phyloP scores from a whole-genome alignment of 2,113 vertebrate genomes.

The Tetrax tetrax region DNA sequence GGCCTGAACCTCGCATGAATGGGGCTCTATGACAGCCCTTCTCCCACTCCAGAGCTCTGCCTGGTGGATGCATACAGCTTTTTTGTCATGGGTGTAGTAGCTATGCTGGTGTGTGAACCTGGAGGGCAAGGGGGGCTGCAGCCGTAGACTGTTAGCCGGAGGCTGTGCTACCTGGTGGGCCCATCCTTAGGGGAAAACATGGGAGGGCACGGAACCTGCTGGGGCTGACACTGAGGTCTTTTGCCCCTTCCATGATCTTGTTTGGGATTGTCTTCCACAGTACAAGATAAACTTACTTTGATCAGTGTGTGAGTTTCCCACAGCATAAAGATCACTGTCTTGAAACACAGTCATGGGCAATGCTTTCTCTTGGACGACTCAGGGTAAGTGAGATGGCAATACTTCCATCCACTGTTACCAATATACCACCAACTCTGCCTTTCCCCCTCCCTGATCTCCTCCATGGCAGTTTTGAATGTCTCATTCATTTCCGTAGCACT shows the following conservation, averaged over 20 bases:
- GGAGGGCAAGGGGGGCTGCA: background rate
- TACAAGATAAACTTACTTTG: background rate
- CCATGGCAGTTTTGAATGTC: background rate
- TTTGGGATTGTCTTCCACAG: background rate
- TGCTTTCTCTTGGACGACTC: background rate
- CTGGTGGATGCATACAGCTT: fast-evolving
- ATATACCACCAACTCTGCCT: background rate
- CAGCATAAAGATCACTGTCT: background rate
- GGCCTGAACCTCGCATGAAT: fast-evolving
- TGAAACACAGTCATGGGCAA: background rate
- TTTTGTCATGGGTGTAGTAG: background rate
- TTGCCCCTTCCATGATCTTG: background rate
- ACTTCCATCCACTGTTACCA: background rate
- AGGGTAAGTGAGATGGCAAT: background rate
- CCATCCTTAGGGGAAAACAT: background rate
- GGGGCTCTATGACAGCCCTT: background rate
- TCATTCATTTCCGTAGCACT: fast-evolving
- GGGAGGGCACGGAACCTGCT: fast-evolving
- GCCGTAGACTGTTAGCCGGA: background rate
- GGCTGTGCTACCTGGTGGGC: background rate
- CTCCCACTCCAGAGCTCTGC: background rate
- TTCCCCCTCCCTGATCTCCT: background rate
- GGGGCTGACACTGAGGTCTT: background rate
- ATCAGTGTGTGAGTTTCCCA: background rate
- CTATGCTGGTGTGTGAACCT: fast-evolving